Evolutionary conservation across 2,113 vertebrate genomes (phyloP).

Genomic region (Bettongia penicillata): DNA sequence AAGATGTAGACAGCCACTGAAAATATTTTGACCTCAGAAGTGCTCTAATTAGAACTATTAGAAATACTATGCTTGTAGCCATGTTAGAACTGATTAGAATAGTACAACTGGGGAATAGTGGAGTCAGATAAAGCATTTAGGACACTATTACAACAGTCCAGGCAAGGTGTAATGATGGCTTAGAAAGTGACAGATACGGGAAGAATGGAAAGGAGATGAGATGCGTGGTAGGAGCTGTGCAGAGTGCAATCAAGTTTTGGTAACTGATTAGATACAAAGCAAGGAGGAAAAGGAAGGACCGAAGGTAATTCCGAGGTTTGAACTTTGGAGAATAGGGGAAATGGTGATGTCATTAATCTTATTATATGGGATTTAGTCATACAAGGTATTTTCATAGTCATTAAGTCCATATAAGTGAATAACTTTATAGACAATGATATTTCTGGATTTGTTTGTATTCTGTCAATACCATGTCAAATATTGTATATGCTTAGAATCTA

Average conservation of each 20-base stretch:
- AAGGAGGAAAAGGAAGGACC: neutral
- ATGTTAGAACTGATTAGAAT: neutral
- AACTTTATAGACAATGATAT: slow-evolving; percentile 36
- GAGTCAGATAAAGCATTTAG: neutral
- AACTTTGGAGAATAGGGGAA: neutral
- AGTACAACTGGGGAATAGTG: neutral
- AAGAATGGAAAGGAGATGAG: neutral
- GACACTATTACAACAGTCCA: neutral
- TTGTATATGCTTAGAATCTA: slow-evolving; percentile 65
- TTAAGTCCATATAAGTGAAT: neutral
- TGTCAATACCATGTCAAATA: slow-evolving; percentile 54
- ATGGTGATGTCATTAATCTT: neutral
- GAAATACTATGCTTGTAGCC: neutral
- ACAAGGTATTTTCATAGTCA: neutral
- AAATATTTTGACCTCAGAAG: neutral
- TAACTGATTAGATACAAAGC: neutral
- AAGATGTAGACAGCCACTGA: neutral
- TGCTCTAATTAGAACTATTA: neutral
- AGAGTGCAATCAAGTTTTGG: neutral
- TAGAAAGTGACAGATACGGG: neutral
- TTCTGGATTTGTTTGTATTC: slow-evolving; percentile 64
- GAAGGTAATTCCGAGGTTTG: neutral
- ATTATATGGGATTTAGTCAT: neutral
- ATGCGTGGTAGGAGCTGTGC: neutral
- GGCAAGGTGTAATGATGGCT: neutral